Conservation (phyloP, 2,113 vertebrate species). For the Amblyornis subalaris region DNA sequence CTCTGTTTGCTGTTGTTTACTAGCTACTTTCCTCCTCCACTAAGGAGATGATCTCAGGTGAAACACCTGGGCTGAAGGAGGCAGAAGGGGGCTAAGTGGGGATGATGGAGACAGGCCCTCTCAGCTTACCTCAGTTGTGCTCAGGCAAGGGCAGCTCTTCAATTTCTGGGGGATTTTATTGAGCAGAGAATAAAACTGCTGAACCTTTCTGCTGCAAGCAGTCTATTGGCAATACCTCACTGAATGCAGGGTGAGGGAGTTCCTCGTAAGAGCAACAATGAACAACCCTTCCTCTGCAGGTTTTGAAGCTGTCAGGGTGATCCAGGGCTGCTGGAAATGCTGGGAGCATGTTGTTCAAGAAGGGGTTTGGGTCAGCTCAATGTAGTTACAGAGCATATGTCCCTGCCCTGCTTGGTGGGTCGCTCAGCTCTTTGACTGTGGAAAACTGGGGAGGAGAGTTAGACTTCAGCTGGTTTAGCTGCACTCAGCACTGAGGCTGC, state of each 20-base stretch:
- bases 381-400: background rate
- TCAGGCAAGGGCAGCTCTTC: background rate
- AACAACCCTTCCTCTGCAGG: rapidly evolving
- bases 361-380: background rate
- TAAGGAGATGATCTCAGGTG: background rate
- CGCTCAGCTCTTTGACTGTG: background rate
- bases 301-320: background rate
- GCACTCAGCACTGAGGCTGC: background rate
- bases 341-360: background rate
- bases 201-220: background rate
- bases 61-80: background rate
- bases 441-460: background rate
- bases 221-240: background rate
- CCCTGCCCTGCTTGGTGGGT: background rate
- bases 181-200: background rate
- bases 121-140: background rate
- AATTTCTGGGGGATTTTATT: background rate
- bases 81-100: background rate
- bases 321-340: background rate
- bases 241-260: background rate
- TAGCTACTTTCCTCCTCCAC: background rate
- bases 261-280: background rate
- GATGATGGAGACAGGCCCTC: background rate
- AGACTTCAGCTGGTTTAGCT: background rate
- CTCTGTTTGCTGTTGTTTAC: background rate